These are phyloP conservation scores for Dicyrtomina minuta DNA, from an alignment of 2,888 invertebrate genomes.

Conservation along the genomic window DNA sequence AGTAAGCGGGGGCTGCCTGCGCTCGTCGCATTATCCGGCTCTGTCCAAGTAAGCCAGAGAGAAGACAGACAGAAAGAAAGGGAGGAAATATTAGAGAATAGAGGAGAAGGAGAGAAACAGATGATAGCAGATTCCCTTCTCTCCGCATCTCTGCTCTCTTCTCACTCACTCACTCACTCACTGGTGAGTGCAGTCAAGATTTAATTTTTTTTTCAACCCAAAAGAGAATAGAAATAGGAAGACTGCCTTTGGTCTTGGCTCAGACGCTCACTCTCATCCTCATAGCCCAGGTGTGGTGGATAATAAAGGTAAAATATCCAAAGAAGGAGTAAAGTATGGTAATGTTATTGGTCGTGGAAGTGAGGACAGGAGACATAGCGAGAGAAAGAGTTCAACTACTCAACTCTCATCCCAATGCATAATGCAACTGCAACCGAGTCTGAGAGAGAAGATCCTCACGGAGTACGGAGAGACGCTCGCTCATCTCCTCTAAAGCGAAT, in stretches of 20 bases:
- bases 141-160: neutral
- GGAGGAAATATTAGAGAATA: neutral
- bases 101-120: neutral
- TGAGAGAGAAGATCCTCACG: too few species aligned
- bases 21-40: too few species aligned
- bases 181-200: neutral
- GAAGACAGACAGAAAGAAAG: neutral
- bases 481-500: neutral
- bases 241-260: neutral
- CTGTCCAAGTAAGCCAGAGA: neutral
- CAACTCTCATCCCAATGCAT: neutral
- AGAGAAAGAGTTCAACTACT: constrained; percentile 14
- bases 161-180: neutral
- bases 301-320: constrained; percentile 3
- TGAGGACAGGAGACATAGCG: neutral
- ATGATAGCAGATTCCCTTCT: too few species aligned
- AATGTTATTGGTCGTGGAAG: neutral
- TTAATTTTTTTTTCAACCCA: neutral
- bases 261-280: too few species aligned
- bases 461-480: neutral
- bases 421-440: too few species aligned
- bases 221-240: neutral
- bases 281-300: constrained; percentile 20
- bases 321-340: neutral
- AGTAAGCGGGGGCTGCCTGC: too few species aligned